A percentile compares a stretch with the other conserved stretches of the same genome.
These are phyloP conservation scores for Cydia fagiglandana DNA, from an alignment of 1,140 invertebrate species.

Conservation along the genomic window DNA sequence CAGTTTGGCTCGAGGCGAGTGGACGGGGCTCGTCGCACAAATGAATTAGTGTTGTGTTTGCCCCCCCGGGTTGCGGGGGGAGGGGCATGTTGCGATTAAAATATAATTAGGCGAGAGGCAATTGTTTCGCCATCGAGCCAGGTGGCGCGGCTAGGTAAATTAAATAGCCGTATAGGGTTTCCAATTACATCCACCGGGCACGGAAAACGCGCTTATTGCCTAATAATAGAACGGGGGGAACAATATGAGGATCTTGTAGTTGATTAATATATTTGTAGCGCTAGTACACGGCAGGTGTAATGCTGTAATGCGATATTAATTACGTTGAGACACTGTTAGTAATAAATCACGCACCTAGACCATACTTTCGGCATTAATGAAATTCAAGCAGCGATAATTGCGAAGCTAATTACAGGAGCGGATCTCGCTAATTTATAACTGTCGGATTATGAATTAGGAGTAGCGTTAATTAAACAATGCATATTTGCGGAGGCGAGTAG, in stretches of 20 bases:
- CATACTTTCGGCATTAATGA: constrained; percentile 69
- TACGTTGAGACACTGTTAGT: constrained; percentile 58
- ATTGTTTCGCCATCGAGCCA: constrained; percentile 76
- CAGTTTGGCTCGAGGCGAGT: constrained; percentile 56
- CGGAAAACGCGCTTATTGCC: constrained; percentile 64
- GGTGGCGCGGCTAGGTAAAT: constrained; percentile 72
- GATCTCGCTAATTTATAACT: constrained; percentile 74
- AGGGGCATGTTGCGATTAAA: constrained; percentile 72
- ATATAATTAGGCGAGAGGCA: constrained; percentile 76
- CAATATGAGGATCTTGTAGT: constrained; percentile 58
- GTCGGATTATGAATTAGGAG: constrained; percentile 78
- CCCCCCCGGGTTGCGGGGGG: constrained; percentile 32
- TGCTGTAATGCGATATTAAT: constrained; percentile 67
- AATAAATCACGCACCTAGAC: constrained; percentile 70
- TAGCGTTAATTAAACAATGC: constrained; percentile 74
- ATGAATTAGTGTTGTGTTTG: constrained; percentile 70
- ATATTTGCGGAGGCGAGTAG: constrained; percentile 59
- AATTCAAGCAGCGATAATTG: constrained; percentile 77
- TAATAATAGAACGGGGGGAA: constrained; percentile 63
- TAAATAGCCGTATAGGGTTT: constrained; percentile 73
- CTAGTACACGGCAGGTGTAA: background rate
- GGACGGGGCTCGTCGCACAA: constrained; percentile 63
- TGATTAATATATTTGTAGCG: constrained; percentile 59
- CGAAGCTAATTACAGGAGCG: constrained; percentile 74
- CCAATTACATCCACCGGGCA: constrained; percentile 62